Evolutionary conservation across 2,113 vertebrate species (phyloP), one percentile per base, ranked within the genome.

Genomic region (Pteronura brasiliensis): DNA sequence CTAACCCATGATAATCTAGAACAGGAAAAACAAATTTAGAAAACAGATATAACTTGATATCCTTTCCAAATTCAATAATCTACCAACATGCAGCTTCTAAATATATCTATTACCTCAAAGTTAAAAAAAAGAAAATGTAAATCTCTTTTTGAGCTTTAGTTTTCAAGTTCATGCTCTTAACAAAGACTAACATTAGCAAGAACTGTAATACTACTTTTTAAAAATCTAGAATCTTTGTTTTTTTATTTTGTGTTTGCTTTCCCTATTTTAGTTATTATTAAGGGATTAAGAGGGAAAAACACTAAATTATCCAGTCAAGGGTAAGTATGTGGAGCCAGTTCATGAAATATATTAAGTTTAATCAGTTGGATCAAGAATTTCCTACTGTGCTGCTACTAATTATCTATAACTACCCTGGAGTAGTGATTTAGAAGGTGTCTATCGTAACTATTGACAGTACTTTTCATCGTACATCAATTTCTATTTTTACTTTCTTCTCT

Each of bases 181-280:
- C 87, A 65, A 71, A 52, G 76, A 97, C 96, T 95, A 88, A 80
- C 47, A 79, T 80, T 71, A 96, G 42, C 44, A 74, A 81, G 88
- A 98, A 93, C 42, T 31, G 1, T 25, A 96, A 55, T 44, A 85
- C 85, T 72, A 44, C 84, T 97, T 90, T 81, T 81, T 93, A 39
- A 72, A 59, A 86, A 97, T 47, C 93, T 92, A 98, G 97, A 97
- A 97, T 93, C 93, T 1, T 95, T 98, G 77, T 93, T 97, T 2
- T 94, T 97, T 47, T 55, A 67, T 65, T 89, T 65, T 79, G 31
- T 67, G 67, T 67, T 80, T 80, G 76, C 25, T 65, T 67, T 80
- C 88, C 84, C 14, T 42, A 88, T 86, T 98, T 91, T 88, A 85
- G 79, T 88, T 96, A 93, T 97, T 96, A 95, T 49, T 98, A 83